Percentiles rank a stretch among this genome's conserved stretches.
Evolutionary conservation across 2,888 invertebrate genomes (phyloP).

Genomic region (Halictus ligatus): DNA sequence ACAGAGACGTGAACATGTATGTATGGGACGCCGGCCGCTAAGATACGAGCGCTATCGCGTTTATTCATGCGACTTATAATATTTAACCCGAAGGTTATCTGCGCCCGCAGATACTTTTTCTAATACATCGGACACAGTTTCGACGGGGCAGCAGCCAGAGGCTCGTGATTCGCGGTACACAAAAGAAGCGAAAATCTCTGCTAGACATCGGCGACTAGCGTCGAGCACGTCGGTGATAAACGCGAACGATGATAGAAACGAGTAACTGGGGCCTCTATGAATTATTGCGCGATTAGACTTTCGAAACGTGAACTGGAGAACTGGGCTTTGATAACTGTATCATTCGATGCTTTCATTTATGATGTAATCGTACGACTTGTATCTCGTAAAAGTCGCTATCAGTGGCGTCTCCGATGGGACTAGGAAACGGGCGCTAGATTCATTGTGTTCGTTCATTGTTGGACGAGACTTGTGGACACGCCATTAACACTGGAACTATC

Average conservation of each 20-base stretch:
- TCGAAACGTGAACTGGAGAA: background rate
- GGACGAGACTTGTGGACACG: background rate
- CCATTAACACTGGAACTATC: background rate
- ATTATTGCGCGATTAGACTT: background rate
- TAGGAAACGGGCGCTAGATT: background rate
- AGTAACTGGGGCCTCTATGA: background rate
- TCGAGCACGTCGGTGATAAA: slow-evolving; percentile 18
- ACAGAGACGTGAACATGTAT: slow-evolving; percentile 78
- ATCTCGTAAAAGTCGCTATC: background rate
- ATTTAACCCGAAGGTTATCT: slow-evolving; percentile 80
- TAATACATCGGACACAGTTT: slow-evolving; percentile 39
- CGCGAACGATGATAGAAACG: background rate
- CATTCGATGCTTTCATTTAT: background rate
- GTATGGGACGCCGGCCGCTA: slow-evolving; percentile 72
- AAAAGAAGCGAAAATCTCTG: background rate
- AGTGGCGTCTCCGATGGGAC: background rate
- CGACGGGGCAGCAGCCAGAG: slow-evolving; percentile 18
- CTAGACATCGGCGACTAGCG: slow-evolving; percentile 27
- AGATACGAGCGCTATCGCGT: slow-evolving; percentile 77
- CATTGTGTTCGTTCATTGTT: slow-evolving; percentile 32
- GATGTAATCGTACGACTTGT: background rate
- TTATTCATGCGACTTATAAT: slow-evolving; percentile 82
- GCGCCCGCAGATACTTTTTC: slow-evolving; percentile 71
- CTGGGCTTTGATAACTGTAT: background rate
- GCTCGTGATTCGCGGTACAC: slow-evolving; percentile 4